These are phyloP conservation scores for Alectoris magna DNA, from an alignment of 2,797 vertebrate genomes.

Conservation along the genomic window DNA sequence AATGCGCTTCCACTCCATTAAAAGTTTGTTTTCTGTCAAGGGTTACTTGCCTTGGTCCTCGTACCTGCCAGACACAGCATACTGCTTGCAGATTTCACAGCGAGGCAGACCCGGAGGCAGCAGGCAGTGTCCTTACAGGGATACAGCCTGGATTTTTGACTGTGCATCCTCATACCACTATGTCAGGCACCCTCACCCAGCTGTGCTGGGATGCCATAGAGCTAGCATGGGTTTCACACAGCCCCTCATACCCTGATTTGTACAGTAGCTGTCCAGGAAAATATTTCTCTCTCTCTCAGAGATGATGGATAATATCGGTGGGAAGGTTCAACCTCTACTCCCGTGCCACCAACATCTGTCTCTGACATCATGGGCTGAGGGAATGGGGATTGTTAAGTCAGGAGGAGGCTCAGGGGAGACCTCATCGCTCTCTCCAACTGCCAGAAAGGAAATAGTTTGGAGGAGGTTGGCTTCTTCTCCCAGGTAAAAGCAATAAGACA, in stretches of 20 bases:
- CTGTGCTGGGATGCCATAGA: not conserved
- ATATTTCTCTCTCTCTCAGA: not conserved
- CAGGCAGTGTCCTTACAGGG: not conserved
- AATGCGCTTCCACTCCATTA: not conserved
- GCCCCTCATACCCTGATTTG: not conserved
- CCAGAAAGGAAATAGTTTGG: too few species aligned
- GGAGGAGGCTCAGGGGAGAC: too few species aligned
- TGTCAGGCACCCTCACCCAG: not conserved
- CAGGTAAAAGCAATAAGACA: too few species aligned
- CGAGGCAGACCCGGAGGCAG: not conserved
- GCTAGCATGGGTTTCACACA: not conserved
- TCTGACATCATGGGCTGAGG: too few species aligned
- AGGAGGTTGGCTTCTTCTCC: too few species aligned
- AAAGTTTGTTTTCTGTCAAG: constrained; percentile 1
- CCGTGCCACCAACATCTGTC: too few species aligned
- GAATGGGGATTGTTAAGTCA: too few species aligned
- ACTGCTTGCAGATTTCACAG: not conserved
- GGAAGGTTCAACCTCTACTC: too few species aligned
- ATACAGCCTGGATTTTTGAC: not conserved
- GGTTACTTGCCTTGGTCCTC: constrained; percentile 30
- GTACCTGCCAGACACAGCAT: not conserved
- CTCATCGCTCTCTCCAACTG: too few species aligned
- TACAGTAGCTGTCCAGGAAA: fast-evolving
- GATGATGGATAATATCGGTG: too few species aligned
- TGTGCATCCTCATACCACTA: not conserved